Percentiles rank a stretch among this genome's conserved stretches.
phyloP scores from a whole-genome alignment of 1,140 invertebrate genomes.

The Trichonephila clavata region DNA sequence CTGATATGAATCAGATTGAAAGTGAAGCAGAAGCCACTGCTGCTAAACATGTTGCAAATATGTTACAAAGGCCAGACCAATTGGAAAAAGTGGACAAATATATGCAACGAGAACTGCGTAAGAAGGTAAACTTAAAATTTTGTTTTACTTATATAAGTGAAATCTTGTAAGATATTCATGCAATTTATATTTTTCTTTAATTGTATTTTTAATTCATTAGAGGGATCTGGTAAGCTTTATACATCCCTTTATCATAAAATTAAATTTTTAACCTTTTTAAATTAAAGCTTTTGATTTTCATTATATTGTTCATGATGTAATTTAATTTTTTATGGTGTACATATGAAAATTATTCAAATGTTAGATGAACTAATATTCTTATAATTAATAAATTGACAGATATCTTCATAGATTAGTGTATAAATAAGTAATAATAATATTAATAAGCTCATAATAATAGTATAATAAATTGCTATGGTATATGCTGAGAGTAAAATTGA shows the following conservation, averaged over 20 bases:
- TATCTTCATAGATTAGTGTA: too few species aligned
- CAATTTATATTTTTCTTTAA: neutral
- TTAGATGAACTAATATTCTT: too few species aligned
- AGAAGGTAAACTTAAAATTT: conserved; percentile 81
- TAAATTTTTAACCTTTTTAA: too few species aligned
- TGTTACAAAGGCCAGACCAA: conserved; percentile 96
- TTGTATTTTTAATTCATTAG: neutral
- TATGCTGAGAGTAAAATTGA: too few species aligned
- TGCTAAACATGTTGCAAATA: conserved; percentile 94
- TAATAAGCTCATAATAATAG: too few species aligned
- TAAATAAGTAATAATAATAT: too few species aligned
- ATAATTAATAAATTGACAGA: too few species aligned
- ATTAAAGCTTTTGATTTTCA: too few species aligned
- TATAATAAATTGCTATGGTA: too few species aligned
- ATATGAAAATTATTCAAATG: too few species aligned
- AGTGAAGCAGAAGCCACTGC: conserved; percentile 90
- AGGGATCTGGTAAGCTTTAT: neutral
- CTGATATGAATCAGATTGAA: conserved; percentile 89
- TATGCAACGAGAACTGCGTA: conserved; percentile 84
- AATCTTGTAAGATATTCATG: neutral
- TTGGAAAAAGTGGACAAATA: conserved; percentile 96
- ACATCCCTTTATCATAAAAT: neutral
- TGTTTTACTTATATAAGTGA: neutral
- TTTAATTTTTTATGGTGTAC: too few species aligned
- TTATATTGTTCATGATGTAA: too few species aligned